Percentiles rank a stretch among this genome's conserved stretches.
Evolutionary conservation across 2,113 vertebrate genomes (phyloP).

Genomic region (Oncorhynchus kisutch): DNA sequence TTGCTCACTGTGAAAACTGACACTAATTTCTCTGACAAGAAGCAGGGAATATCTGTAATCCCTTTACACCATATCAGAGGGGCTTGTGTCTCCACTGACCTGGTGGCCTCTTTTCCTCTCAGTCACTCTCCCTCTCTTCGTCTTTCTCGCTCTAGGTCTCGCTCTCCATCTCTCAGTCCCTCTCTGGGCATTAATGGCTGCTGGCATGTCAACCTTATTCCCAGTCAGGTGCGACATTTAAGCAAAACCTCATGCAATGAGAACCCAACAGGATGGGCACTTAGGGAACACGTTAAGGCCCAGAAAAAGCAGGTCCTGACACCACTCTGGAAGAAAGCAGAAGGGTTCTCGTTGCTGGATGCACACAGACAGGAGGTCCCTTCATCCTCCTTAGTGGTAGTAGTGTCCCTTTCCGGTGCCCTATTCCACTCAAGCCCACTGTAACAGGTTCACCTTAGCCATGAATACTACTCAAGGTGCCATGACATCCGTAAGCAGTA

Average conservation of each 20-base stretch:
- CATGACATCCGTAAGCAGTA: background rate
- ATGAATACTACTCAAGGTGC: background rate
- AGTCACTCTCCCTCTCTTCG: background rate
- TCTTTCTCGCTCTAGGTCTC: background rate
- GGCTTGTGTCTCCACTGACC: slow-evolving; percentile 48
- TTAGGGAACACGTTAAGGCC: slow-evolving; percentile 9
- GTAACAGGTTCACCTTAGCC: background rate
- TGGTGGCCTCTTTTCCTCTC: background rate
- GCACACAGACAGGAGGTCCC: slow-evolving; percentile 63
- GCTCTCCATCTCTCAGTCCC: background rate
- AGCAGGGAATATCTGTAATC: slow-evolving; percentile 62
- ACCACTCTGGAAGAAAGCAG: slow-evolving; percentile 18
- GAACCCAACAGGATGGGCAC: slow-evolving; percentile 30
- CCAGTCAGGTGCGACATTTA: slow-evolving; percentile 37
- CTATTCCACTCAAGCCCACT: slow-evolving; percentile 15
- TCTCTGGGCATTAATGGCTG: slow-evolving; percentile 29
- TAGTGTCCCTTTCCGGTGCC: slow-evolving; percentile 46
- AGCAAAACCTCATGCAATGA: slow-evolving; percentile 37
- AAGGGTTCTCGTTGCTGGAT: slow-evolving; percentile 34
- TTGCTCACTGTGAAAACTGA: slow-evolving; percentile 31
- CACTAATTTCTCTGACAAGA: slow-evolving; percentile 59
- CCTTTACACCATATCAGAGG: slow-evolving; percentile 46
- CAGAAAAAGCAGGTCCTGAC: slow-evolving; percentile 23
- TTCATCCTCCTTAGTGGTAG: slow-evolving; percentile 50
- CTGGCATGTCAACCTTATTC: slow-evolving; percentile 24